Base-by-base conservation (phyloP, 2,797 vertebrate species). In the Cossypha polioptera region DNA sequence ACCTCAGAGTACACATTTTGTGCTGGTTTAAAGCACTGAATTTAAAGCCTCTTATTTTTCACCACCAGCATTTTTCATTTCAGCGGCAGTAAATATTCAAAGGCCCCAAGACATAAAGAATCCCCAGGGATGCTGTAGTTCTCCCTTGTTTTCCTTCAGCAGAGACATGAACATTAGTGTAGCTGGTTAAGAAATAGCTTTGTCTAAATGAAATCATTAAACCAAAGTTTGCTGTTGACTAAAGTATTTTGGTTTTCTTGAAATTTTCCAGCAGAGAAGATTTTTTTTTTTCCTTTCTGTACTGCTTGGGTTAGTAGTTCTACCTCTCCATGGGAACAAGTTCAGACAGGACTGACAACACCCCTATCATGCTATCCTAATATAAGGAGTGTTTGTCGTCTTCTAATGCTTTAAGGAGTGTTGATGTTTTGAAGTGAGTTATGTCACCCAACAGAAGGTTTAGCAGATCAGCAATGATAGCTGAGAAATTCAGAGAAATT, bases 401-500 rank as follows among this genome's bases (percentile, higher is more conserved):
- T 78, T 85, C 38, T 54, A 58, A 71, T 69, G 16, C 17, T 95
- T 47, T 63, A 57, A 40, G 11, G 33, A 62, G 20, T 33, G 31
- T n/a, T 73, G 66, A 35, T 82, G 13, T 54, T 90, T 53, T 80
- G 26, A 69, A 84, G 40, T 26, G 28, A 92, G 14, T 45, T 43
- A 26, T 16, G 58, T 90, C 89, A 82, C 61, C 86, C 45, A 94
- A 38, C 40, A 94, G 67, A 79, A 91, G 42, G 47, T 87, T 79
- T 92, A 90, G 47, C 82, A 93, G 61, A 69, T 50, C 68, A 91
- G 82, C 76, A 88, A 68, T 31, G 76, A 55, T 94, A 85, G n/a
- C 80, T 92, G 90, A 82, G 78, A 94, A 95, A 95, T 92, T 92
- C 82, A 89, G 45, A 13, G 12, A 38, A 13, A 38, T 38, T 38